Conservation (phyloP, 1,140 invertebrate species). For the Bombyx mandarina region DNA sequence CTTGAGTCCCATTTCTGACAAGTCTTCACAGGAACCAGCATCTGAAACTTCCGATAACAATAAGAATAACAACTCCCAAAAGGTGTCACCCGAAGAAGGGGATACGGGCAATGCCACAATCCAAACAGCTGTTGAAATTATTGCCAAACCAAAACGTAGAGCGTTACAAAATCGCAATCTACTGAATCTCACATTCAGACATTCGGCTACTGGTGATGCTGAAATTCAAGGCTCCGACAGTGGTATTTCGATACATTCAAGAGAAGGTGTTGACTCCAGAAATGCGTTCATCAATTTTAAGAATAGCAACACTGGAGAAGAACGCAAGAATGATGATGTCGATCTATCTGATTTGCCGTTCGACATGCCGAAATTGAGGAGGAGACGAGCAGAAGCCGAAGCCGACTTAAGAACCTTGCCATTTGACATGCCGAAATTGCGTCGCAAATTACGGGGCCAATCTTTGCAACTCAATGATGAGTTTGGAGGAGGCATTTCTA, state of each 20-base stretch:
- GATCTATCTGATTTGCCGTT: slow-evolving; percentile 85
- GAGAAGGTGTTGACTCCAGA: slow-evolving; percentile 79
- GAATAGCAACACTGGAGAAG: slow-evolving; percentile 67
- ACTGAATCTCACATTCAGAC: slow-evolving; percentile 77
- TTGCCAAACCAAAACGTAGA: slow-evolving; percentile 73
- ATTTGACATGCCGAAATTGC: slow-evolving; percentile 91
- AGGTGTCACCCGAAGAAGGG: slow-evolving; percentile 75
- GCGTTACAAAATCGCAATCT: slow-evolving; percentile 83
- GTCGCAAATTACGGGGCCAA: slow-evolving; percentile 76
- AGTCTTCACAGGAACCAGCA: slow-evolving; percentile 88
- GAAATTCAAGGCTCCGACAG: slow-evolving; percentile 88
- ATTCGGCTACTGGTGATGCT: slow-evolving; percentile 75
- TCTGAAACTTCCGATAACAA: slow-evolving; percentile 85
- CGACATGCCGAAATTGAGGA: slow-evolving; percentile 90
- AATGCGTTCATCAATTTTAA: slow-evolving; percentile 74
- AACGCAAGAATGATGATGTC: slow-evolving; percentile 57
- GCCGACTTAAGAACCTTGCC: slow-evolving; percentile 85
- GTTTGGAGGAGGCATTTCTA: slow-evolving; percentile 76
- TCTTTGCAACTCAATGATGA: slow-evolving; percentile 59
- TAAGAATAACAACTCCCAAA: slow-evolving; percentile 82
- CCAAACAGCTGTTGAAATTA: slow-evolving; percentile 60
- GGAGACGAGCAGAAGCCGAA: slow-evolving; percentile 76
- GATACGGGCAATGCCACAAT: slow-evolving; percentile 65
- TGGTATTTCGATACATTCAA: slow-evolving; percentile 86
- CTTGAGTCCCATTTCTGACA: slow-evolving; percentile 90